Base-by-base conservation (phyloP, 35 echinoderm and acorn worm species). In the Apostichopus californicus region DNA sequence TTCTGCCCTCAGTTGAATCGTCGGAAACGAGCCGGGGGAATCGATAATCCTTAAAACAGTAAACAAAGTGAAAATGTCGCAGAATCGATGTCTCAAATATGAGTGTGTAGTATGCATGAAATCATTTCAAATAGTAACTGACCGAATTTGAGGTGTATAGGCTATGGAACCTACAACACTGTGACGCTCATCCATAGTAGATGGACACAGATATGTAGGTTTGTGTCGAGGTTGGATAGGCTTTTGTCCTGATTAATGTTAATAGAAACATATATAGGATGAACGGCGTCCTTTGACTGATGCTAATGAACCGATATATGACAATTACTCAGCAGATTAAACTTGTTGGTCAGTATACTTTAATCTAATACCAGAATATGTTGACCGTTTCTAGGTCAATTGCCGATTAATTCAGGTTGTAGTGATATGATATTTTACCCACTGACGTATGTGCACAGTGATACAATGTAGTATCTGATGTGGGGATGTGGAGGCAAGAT, bases 71-170 rank as follows among this genome's bases (percentile, higher is more conserved):
- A 85, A 85, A 58, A 85, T 85, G 81, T 85, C 81, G 81, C 81
- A 24, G 81, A 85, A 85, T 85, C 81, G 81, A 85, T 85, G 81
- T 59, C 81, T 85, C 81, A 85, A 85, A 60, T 75, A 85, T 85
- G 34, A 46, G 34, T 46, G 28, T 85, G 81, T 55, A 56, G 81
- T 18, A 46, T 3, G 34, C 55, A 59, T 85, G 81, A 55, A 85
- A 17, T 54, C 81, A 85, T 85, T 85, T 55, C 55, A 85, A 85
- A 85, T 85, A 85, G 58, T 14, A 85, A 85, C 81, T 85, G 56
- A 60, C 81, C 81, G 81, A 85, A 24, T 85, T 59, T 85, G 57
- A 18, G 58, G 55, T 85, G 81, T 13, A 22, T 75, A 68, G 64
- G 71, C 58, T 75, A 18, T 68, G 5, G 64, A n/a, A 20, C 71